Percentiles rank a stretch among this genome's conserved stretches.
Conservation (phyloP, 2,113 vertebrate genomes). For the Osmerus eperlanus region DNA sequence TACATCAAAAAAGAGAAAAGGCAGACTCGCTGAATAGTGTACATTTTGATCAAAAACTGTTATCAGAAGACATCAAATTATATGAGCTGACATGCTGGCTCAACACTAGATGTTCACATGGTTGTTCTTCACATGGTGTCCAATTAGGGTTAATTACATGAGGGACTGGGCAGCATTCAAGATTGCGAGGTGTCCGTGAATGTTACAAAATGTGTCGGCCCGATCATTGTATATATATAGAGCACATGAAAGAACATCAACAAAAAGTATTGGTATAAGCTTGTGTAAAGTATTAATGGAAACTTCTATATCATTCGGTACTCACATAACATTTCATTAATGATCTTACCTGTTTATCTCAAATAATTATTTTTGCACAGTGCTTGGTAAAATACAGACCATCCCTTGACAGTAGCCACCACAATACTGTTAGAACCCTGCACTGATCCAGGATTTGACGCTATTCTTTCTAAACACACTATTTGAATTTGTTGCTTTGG, state of each 20-base stretch:
- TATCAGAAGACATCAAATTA: neutral
- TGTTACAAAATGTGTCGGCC: neutral
- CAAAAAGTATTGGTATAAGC: too few relatives aligned
- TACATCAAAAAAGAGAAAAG: neutral
- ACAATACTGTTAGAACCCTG: too few relatives aligned
- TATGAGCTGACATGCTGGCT: neutral
- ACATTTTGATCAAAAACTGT: neutral
- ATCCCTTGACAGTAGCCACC: too few relatives aligned
- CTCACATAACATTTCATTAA: too few relatives aligned
- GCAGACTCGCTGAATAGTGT: neutral
- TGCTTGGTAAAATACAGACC: too few relatives aligned
- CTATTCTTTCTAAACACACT: too few relatives aligned
- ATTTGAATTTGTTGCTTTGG: too few relatives aligned
- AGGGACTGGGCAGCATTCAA: neutral
- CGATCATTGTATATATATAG: neutral
- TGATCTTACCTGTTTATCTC: too few relatives aligned
- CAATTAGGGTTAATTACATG: conserved; percentile 5
- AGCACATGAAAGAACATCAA: neutral
- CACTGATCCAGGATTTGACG: too few relatives aligned
- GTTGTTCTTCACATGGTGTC: neutral
- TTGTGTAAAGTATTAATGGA: too few relatives aligned
- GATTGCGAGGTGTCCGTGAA: neutral
- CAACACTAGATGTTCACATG: neutral
- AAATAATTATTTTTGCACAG: too few relatives aligned
- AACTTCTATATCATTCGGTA: too few relatives aligned